Evolutionary conservation across 2,888 invertebrate genomes (phyloP).

Genomic region (Coecobrya sp.): DNA sequence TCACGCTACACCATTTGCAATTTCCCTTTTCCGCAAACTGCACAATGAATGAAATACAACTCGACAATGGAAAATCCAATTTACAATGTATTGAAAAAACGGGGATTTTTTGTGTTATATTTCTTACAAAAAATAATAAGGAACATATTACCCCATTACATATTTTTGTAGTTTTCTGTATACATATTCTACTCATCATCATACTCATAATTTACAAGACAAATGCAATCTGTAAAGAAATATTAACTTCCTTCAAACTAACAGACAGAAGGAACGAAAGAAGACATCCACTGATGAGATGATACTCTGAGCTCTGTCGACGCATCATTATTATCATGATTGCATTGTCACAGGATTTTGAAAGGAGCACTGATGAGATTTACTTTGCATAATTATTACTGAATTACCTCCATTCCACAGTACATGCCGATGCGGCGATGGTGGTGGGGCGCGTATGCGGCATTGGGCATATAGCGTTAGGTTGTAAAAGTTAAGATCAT

Average conservation of each 20-base stretch:
- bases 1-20: slow-evolving; percentile 29
- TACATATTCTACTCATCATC: not conserved
- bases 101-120: not conserved
- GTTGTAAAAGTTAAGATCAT: not conserved
- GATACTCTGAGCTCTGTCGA: not conserved
- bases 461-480: not conserved
- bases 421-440: slow-evolving; percentile 1
- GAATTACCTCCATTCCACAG: slow-evolving; percentile 1
- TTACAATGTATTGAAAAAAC: slow-evolving; percentile 20
- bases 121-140: not conserved
- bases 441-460: not conserved
- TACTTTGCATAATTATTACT: slow-evolving; percentile 68
- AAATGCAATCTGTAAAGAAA: not conserved
- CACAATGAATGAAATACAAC: slow-evolving; percentile 37
- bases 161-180: not conserved
- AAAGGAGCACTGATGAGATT: slow-evolving; percentile 42
- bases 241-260: not conserved
- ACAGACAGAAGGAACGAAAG: not conserved
- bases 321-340: not conserved
- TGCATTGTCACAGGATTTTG: slow-evolving; percentile 42
- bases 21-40: slow-evolving; percentile 42
- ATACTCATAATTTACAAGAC: not conserved
- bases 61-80: slow-evolving; percentile 24
- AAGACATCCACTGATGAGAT: slow-evolving; percentile 25
- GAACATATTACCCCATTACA: not conserved